phyloP scores from a whole-genome alignment of 2,888 invertebrate species.

The Pammene aurita region DNA sequence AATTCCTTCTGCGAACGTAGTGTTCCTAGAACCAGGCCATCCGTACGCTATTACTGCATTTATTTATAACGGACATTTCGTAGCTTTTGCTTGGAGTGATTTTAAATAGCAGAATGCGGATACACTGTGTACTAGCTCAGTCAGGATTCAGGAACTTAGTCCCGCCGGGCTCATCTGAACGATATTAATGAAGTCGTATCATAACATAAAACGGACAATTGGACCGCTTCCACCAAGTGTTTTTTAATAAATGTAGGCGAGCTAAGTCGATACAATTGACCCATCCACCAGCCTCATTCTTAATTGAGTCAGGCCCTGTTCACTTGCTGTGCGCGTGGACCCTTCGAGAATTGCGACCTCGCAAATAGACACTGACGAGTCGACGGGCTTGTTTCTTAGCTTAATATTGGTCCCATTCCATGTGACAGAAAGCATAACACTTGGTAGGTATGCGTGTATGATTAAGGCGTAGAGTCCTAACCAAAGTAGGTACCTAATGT shows the following conservation, averaged over 20 bases:
- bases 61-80: slow-evolving; percentile 23
- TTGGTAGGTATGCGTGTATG: too few relatives aligned
- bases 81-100: slow-evolving; percentile 1
- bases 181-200: not conserved
- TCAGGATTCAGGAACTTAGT: not conserved
- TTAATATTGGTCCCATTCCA: too few relatives aligned
- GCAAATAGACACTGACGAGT: not conserved
- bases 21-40: slow-evolving; percentile 22
- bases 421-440: too few relatives aligned
- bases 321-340: too few relatives aligned
- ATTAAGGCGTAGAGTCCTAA: too few relatives aligned
- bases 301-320: slow-evolving; percentile 43
- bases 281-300: slow-evolving; percentile 57
- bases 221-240: slow-evolving; percentile 17
- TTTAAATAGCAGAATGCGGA: not conserved
- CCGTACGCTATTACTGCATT: slow-evolving; percentile 27
- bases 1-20: slow-evolving; percentile 59
- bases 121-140: not conserved
- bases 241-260: slow-evolving; percentile 44
- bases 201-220: slow-evolving; percentile 2
- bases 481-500: too few relatives aligned
- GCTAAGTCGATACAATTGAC: slow-evolving; percentile 59
- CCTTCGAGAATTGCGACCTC: slow-evolving; percentile 1
- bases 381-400: not conserved
- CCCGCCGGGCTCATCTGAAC: too few relatives aligned